Base-by-base conservation (phyloP, 2,113 vertebrate genomes). In the Podarcis cretensis region DNA sequence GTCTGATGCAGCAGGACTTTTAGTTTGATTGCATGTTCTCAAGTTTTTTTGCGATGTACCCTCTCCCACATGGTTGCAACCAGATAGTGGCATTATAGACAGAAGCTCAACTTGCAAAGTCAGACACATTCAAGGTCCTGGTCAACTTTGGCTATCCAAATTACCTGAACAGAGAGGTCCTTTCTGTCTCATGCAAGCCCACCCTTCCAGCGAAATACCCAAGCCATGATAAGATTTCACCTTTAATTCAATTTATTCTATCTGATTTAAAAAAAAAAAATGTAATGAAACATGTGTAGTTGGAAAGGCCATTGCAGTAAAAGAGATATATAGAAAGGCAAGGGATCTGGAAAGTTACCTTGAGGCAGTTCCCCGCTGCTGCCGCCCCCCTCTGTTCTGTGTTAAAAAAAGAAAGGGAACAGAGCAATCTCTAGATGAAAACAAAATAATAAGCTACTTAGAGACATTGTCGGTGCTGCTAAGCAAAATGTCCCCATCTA, bases 391-490 rank as follows among this genome's bases (percentile, higher is more conserved):
- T 54, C 48, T 68, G 65, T 87, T 68, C n/a, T 37, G 6, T 32
- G 12, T 75, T 59, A 27, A 54, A 82, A 66, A 81, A 30, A 48
- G 84, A 81, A 86, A 57, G 35, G 40, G 18, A 85, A 63, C n/a
- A 43, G 18, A 75, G 25, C 27, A n/a, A 57, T 84, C n/a, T 76
- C 54, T 57, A 75, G 57, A 81, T 81, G 43, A 88, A 84, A 88
- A 81, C 77, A 88, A 85, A 88, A 74, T 88, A 88, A 88, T 81
- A 84, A 88, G 83, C 86, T 85, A 66, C 66, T 74, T 80, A 80
- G 81, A 84, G 43, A 30, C 32, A 43, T 20, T 10, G 77, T 81
- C 40, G n/a, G 83, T 69, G 77, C 71, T 66, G 54, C 71, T 78
- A 69, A 71, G 73, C 71, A 77, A 82, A 59, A 86, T 90, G 84